Evolutionary conservation across 2,888 invertebrate genomes (phyloP).

Genomic region (Callimorpha dominula): DNA sequence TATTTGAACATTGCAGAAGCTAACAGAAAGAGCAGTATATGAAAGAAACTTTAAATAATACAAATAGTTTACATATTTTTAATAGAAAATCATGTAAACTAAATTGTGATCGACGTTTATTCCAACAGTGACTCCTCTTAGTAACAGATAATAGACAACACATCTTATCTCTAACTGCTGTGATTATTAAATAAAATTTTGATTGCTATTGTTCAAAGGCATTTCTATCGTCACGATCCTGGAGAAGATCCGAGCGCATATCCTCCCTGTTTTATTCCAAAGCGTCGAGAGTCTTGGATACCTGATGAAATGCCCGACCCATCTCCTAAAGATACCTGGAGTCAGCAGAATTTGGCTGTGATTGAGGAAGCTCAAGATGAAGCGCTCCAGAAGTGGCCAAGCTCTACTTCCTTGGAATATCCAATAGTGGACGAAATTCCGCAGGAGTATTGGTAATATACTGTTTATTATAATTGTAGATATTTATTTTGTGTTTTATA

Average conservation of each 20-base stretch:
- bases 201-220: conserved; percentile 54
- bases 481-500: too few relatives aligned
- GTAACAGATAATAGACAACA: too few relatives aligned
- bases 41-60: too few relatives aligned
- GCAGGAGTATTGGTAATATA: conserved; percentile 68
- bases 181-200: too few relatives aligned
- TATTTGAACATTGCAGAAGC: too few relatives aligned
- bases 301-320: conserved; percentile 73
- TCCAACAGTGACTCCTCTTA: too few relatives aligned
- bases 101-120: too few relatives aligned
- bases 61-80: too few relatives aligned
- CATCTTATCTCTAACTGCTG: too few relatives aligned
- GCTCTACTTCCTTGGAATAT: conserved; percentile 64
- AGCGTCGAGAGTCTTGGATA: conserved; percentile 74
- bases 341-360: conserved; percentile 64
- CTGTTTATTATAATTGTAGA: not conserved
- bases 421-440: conserved; percentile 72
- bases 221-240: conserved; percentile 81
- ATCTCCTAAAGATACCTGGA: conserved; percentile 77
- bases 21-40: too few relatives aligned
- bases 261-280: conserved; percentile 76
- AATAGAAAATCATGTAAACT: too few relatives aligned
- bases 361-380: conserved; percentile 64
- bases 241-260: conserved; percentile 77
- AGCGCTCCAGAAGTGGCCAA: conserved; percentile 55